Percentiles rank a stretch among this genome's conserved stretches.
Evolutionary conservation across 2,113 vertebrate species (phyloP).

Genomic region (sheep (Ovis aries)): ARS-UI_Ramb_v3.0 NC_056066.1:63413501-63414000

Average conservation of each 20-base stretch:
- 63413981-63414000: neutral
- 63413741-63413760: neutral
- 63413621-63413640: neutral
- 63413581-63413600: neutral
- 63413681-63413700: neutral
- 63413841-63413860: neutral
- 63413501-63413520: neutral
- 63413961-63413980: neutral
- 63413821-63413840: neutral
- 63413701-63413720: neutral
- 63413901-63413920: neutral
- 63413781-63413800: neutral
- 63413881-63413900: neutral
- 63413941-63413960: conserved; percentile 12
- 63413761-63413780: neutral
- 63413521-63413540: neutral
- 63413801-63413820: neutral
- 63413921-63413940: neutral
- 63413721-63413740: neutral
- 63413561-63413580: neutral
- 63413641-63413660: neutral
- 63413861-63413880: neutral
- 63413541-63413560: neutral
- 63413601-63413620: neutral
- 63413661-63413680: neutral